Base-by-base conservation (phyloP, 2,113 vertebrate genomes). In the Zosterops japonicus region DNA sequence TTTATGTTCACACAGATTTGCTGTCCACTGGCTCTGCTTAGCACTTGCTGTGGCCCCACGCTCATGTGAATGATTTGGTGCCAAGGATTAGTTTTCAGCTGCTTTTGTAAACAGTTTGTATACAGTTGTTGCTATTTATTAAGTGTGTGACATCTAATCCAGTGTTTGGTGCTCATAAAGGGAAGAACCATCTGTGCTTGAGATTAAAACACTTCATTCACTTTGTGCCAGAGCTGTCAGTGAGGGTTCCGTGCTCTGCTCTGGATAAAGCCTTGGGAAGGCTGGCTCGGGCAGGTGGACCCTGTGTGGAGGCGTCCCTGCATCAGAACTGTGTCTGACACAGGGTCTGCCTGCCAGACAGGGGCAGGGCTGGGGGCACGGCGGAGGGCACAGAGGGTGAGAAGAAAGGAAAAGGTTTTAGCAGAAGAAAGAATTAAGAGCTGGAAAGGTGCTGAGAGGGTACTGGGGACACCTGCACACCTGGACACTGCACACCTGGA, bases 81-180 rank as follows among this genome's bases (percentile, higher is more conserved):
- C 90, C 63, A 71, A 86, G 78, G 75, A 86, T 91, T 93, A 95
- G 56, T 74, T 95, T 72, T 74, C 63, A 91, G 59, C 67, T 86
- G 93, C 78, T 91, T 93, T 91, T 80, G 41, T 50, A 42, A 42
- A 39, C 41, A 65, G 74, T 94, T 95, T 94, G 59, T 88, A 63
- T 93, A 65, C 71, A 94, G 74, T 83, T 94, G 93, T 94, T 95
- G 53, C 57, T 94, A 28, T 90, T 94, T 94, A 77, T 96, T 88
- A 92, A 94, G 81, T 93, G 44, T 92, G 68, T 88, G 75, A 63
- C 82, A 96, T 83, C 75, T 90, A 90, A 95, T 83, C 82, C 92
- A 88, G 87, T 63, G 75, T 83, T 95, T 83, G 92, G 78, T 55
- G 71, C 67, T 94, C 86, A 21, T 77, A 83, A 86, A 86, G 42